Base-by-base conservation (phyloP, 2,113 vertebrate genomes). In the Dasyurus viverrinus region DNA sequence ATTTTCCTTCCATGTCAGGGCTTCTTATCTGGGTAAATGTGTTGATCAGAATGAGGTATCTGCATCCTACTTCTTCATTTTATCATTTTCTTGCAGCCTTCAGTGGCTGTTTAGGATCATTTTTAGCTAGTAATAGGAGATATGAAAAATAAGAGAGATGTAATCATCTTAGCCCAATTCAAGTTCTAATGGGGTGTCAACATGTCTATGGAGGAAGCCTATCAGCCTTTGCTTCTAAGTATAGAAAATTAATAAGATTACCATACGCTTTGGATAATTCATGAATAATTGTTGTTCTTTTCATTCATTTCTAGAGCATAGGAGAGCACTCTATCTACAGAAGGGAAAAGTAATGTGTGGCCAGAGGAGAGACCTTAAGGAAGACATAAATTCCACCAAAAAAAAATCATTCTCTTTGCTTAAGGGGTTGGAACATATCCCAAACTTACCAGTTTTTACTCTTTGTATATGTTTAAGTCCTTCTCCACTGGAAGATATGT, bases 141-240 rank as follows among this genome's bases (percentile, higher is more conserved):
- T 53, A 53, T 3, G 24, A 4, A 53, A 96, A 30, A 54, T 47
- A 91, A 94, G 60, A 95, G 47, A n/a, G 23, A 36, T 90, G 3
- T 89, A 53, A 89, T 24, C 84, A 92, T 53, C n/a, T 95, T 30
- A 8, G 54, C 54, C 25, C 12, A 23, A 36, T 27, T 93, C 92
- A 36, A 93, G 46, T 90, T 89, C 47, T 93, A 92, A 93, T 11
- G 55, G 94, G 47, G 2, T 60, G 42, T 95, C 89, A 95, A 90
- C n/a, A 93, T 68, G 84, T 94, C 53, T 93, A 46, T 19, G 52
- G 36, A 36, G 68, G 50, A 90, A 52, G 47, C 42, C 94, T 89
- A 16, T 91, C 91, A 89, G 52, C 30, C 89, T 92, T 95, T 68
- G 30, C 50, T 89, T 96, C 46, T 60, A 24, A 47, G 26, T 53